Evolutionary conservation across 2,797 vertebrate genomes (phyloP), one percentile per base, ranked within the genome.

Genomic region (Lutjanus argentimaculatus): DNA sequence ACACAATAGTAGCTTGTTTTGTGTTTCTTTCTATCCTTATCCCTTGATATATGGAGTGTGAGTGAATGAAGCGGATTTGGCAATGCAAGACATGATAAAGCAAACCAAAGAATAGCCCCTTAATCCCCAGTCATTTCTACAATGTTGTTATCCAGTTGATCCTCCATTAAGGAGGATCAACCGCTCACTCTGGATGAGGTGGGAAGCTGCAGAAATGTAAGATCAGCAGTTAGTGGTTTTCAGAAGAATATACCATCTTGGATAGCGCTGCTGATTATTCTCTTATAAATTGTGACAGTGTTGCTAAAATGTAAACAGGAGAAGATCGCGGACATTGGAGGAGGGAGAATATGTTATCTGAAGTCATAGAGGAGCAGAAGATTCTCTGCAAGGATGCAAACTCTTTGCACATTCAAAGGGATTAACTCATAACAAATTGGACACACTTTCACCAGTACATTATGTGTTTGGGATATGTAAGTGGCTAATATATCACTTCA

Each of bases 151-250:
- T 88, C 77, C 64, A 67, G 70, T 43, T 85, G 63, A 86, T 87
- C 64, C 84, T 82, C 85, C 82, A 74, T 85, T 77, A 89, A 80
- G 55, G 58, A 77, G 88, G 86, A 87, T 91, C 82, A 92, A 78
- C 80, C 4, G n/a, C 72, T 88, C 81, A 85, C 19, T 71, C 15
- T 58, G 82, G 72, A 88, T 85, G 83, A 91, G 84, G 83, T 88
- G 81, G 83, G 64, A 88, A 74, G 71, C 80, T 65, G 49, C 43
- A 77, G 57, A 87, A 85, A 77, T 56, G 53, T 66, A n/a, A 82
- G 55, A 70, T 77, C 65, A 48, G 62, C 75, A 57, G 75, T 59
- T 70, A 56, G 75, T 70, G 58, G 21, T 67, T 79, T 75, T 72
- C 42, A 58, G 49, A 75, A 19, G n/a, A 59, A 73, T 74, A 65